A percentile compares a stretch with the other conserved stretches of the same genome.
These are phyloP conservation scores for Nesoenas mayeri DNA, from an alignment of 2,113 vertebrate genomes.

Conservation along the genomic window DNA sequence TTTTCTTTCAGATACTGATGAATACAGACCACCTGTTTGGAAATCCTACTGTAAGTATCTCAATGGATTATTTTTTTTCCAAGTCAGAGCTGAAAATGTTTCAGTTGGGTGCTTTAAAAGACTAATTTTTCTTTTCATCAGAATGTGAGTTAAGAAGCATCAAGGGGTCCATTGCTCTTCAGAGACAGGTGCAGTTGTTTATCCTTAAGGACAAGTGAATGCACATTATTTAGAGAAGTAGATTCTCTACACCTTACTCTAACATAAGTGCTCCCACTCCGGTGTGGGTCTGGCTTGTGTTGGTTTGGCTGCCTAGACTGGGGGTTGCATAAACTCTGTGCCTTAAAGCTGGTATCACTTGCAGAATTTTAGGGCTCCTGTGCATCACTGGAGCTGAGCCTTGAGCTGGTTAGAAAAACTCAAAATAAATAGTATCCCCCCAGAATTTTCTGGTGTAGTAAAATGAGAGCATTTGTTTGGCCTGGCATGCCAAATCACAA, in stretches of 20 bases:
- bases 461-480: not conserved
- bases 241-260: not conserved
- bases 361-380: not conserved
- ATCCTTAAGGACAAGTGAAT: not conserved
- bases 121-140: not conserved
- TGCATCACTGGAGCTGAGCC: not conserved
- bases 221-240: not conserved
- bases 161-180: not conserved
- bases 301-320: not conserved
- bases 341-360: not conserved
- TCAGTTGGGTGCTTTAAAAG: not conserved
- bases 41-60: conserved; percentile 90
- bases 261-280: fast-evolving
- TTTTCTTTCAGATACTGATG: conserved; percentile 86
- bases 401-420: not conserved
- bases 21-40: conserved; percentile 91
- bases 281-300: not conserved
- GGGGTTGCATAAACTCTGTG: not conserved
- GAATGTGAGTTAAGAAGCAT: not conserved
- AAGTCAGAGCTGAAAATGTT: not conserved
- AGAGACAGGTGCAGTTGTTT: not conserved
- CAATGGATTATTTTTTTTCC: not conserved
- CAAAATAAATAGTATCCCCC: not conserved
- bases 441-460: not conserved
- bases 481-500: not conserved